These are phyloP conservation scores for Thalassoma bifasciatum DNA, from an alignment of 2,113 vertebrate genomes.

Conservation along the genomic window DNA sequence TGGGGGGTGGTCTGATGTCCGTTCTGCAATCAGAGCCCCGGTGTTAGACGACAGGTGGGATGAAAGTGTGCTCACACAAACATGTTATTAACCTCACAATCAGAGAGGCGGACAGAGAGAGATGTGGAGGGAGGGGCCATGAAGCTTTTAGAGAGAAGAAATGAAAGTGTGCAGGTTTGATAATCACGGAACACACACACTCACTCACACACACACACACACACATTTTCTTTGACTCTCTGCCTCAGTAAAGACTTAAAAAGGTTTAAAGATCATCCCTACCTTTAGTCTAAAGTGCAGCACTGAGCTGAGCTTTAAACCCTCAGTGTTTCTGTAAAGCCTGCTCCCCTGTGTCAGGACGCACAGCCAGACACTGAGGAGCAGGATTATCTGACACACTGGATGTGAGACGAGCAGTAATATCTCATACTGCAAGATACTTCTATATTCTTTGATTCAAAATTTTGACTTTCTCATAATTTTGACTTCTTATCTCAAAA, in stretches of 20 bases:
- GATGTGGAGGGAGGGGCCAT: not conserved
- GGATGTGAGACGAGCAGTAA: too few species aligned
- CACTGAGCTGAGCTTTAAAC: constrained; percentile 60
- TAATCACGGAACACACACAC: not conserved
- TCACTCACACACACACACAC: constrained; percentile 13
- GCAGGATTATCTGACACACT: constrained; percentile 36
- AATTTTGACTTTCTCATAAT: too few species aligned
- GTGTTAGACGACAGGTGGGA: constrained; percentile 69
- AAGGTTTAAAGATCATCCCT: constrained; percentile 68
- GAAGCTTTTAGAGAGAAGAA: constrained; percentile 20
- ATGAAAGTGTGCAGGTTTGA: too few species aligned
- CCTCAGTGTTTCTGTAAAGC: constrained; percentile 62
- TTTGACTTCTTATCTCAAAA: too few species aligned
- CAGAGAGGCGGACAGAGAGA: too few species aligned
- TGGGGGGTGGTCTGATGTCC: constrained; percentile 76
- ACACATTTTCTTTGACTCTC: not conserved
- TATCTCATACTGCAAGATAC: too few species aligned
- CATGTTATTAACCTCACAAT: too few species aligned
- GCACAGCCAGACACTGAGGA: constrained; percentile 23
- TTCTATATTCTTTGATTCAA: too few species aligned
- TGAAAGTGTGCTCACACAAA: constrained; percentile 41
- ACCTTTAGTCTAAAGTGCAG: constrained; percentile 63
- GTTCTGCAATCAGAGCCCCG: constrained; percentile 90
- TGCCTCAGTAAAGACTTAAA: constrained; percentile 45
- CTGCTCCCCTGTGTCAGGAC: constrained; percentile 45